Percentiles rank a stretch among this genome's conserved stretches.
These are phyloP conservation scores for Propithecus deckenii DNA, from an alignment of 2,797 vertebrate genomes.

Conservation along the genomic window DNA sequence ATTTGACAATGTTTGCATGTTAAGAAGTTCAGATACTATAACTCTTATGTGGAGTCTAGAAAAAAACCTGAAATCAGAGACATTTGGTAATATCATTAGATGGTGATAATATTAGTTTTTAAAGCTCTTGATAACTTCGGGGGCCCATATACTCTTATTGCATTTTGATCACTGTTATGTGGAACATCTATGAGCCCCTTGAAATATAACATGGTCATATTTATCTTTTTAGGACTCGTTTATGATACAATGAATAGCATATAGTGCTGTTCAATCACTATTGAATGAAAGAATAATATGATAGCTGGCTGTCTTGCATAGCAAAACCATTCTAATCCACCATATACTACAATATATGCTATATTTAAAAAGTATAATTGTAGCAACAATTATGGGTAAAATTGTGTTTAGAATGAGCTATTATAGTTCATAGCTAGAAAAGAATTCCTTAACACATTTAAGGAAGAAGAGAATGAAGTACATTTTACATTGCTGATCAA, in stretches of 20 bases:
- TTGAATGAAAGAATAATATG: conserved; percentile 13
- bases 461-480: neutral
- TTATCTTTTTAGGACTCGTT: neutral
- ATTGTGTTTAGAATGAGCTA: neutral
- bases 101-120: neutral
- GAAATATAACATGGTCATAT: neutral
- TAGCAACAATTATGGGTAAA: neutral
- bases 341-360: neutral
- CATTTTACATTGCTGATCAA: conserved; percentile 1
- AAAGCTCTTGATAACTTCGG: neutral
- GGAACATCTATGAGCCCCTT: neutral
- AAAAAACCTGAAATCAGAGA: neutral
- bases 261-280: neutral
- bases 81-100: neutral
- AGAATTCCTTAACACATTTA: neutral
- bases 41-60: neutral
- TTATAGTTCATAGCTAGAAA: neutral
- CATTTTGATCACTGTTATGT: neutral
- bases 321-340: neutral
- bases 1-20: neutral
- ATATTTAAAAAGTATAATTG: conserved; percentile 11
- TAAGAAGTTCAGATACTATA: neutral
- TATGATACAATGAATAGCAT: neutral
- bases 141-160: neutral
- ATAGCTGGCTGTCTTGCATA: neutral